Conservation (phyloP, 2,888 invertebrate genomes). For the Tortrix viridana region DNA sequence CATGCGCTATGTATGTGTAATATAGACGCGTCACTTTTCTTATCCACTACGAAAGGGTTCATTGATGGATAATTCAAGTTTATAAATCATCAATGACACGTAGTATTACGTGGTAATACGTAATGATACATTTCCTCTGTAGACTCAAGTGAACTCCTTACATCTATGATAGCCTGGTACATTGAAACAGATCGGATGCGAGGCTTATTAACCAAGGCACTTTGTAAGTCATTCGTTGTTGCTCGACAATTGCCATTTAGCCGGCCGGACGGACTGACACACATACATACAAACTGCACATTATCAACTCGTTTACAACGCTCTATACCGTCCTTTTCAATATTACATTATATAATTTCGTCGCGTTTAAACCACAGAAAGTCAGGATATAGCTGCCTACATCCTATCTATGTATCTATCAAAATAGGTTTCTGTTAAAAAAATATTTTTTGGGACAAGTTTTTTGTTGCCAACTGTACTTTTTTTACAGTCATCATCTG, state of each 20-base stretch:
- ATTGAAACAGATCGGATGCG: constrained; percentile 9
- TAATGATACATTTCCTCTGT: neutral
- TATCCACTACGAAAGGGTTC: too few species aligned
- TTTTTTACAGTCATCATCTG: too few species aligned
- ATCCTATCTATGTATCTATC: too few species aligned
- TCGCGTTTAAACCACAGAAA: neutral
- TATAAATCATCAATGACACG: too few species aligned
- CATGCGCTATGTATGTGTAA: too few species aligned
- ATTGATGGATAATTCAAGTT: too few species aligned
- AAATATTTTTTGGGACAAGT: too few species aligned
- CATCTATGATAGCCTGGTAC: constrained; percentile 15
- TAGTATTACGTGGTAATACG: too few species aligned
- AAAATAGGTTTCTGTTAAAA: too few species aligned
- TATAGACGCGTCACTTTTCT: too few species aligned
- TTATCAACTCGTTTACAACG: constrained; percentile 24
- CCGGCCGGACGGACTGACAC: constrained; percentile 14
- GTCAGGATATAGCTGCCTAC: too few species aligned
- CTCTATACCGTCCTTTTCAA: constrained; percentile 8
- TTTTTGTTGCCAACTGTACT: too few species aligned
- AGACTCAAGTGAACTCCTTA: constrained; percentile 17
- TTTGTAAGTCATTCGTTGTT: constrained; percentile 10
- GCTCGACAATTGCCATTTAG: constrained; percentile 31
- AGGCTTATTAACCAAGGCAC: constrained; percentile 1
- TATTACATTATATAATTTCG: constrained; percentile 11
- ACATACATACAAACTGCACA: constrained; percentile 35